Conservation (phyloP, 2,888 invertebrate genomes). For the Diarsia dahlii region DNA sequence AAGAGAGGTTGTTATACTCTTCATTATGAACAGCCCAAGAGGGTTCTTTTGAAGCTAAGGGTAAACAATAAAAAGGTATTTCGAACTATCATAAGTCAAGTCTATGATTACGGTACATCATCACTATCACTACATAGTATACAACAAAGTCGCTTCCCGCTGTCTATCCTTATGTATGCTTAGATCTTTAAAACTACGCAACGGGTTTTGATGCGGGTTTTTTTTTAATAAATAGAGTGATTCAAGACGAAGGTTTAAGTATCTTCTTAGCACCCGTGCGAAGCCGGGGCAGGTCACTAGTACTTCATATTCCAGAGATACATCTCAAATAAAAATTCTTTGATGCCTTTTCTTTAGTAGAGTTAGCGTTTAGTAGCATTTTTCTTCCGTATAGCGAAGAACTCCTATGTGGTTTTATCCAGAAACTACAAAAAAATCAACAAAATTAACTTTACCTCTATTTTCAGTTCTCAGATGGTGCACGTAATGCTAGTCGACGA, state of each 20-base stretch:
- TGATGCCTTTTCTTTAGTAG: background rate
- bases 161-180: no score
- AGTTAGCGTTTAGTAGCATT: no score
- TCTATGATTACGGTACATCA: background rate
- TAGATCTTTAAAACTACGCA: no score
- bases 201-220: no score
- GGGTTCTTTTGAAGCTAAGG: no score
- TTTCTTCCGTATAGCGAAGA: background rate
- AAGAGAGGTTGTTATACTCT: background rate
- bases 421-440: background rate
- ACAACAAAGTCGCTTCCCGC: no score
- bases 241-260: no score
- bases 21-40: background rate
- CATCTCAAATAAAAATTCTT: background rate
- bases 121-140: no score
- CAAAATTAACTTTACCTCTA: background rate
- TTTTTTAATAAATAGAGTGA: no score
- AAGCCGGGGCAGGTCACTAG: no score
- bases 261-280: no score
- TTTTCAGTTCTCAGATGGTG: slow-evolving; percentile 79
- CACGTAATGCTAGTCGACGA: slow-evolving; percentile 73
- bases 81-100: background rate
- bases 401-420: background rate
- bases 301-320: background rate
- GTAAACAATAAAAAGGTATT: background rate